Conservation (phyloP, 2,888 invertebrate genomes). For the Byasa hedistus region DNA sequence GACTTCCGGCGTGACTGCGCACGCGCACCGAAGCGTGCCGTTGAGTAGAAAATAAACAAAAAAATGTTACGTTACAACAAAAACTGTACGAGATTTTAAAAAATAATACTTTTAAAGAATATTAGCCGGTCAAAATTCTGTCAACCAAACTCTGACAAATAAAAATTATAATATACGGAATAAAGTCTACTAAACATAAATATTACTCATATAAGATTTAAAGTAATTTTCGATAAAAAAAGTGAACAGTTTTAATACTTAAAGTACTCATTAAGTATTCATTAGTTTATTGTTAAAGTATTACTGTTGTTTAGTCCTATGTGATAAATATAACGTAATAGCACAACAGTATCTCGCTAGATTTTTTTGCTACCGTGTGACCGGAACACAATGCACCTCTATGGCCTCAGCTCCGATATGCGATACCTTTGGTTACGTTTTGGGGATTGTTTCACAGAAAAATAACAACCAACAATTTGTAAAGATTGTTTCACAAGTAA, state of each 20-base stretch:
- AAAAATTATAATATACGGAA: too few species aligned
- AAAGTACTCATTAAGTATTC: background rate
- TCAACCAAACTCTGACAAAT: too few species aligned
- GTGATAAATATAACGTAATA: constrained; percentile 16
- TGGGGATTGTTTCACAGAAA: constrained; percentile 31
- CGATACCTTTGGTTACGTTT: constrained; percentile 38
- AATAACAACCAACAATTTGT: constrained; percentile 4
- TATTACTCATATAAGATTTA: too few species aligned
- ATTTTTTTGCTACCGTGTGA: constrained; percentile 44
- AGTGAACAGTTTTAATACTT: too few species aligned
- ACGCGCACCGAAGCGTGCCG: constrained; percentile 60
- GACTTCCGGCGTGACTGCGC: constrained; percentile 63
- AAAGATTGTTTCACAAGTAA: background rate
- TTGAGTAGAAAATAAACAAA: constrained; percentile 10
- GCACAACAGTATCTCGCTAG: constrained; percentile 23
- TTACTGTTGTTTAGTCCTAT: background rate
- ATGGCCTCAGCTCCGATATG: constrained; percentile 38
- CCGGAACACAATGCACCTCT: constrained; percentile 41
- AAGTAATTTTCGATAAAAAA: too few species aligned
- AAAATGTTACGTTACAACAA: background rate
- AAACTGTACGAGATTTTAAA: background rate
- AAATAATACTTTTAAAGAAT: too few species aligned
- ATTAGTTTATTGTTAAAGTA: background rate
- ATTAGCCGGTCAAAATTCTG: too few species aligned
- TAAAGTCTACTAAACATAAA: too few species aligned